Percentiles rank a stretch among this genome's conserved stretches.
phyloP scores from a whole-genome alignment of 2,888 invertebrate species.

The Brenthis hecate region DNA sequence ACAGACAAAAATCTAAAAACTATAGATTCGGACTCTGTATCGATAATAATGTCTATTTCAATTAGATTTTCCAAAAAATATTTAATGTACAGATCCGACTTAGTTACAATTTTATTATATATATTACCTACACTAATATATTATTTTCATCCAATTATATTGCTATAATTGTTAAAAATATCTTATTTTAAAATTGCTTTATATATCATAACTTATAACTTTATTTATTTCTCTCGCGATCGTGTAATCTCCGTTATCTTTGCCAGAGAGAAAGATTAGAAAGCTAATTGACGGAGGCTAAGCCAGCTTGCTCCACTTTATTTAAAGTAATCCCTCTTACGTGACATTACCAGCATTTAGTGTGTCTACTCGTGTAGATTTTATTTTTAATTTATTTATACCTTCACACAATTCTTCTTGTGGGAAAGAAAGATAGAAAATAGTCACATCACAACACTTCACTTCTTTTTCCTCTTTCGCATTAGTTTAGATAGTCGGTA shows the following conservation, averaged over 20 bases:
- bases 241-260: slow-evolving; percentile 10
- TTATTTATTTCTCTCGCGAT: slow-evolving; percentile 6
- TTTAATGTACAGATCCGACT: no score
- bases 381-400: slow-evolving; percentile 1
- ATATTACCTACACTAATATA: no score
- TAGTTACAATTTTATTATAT: no score
- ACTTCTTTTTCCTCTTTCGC: no score
- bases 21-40: no score
- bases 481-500: no score
- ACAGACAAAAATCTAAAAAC: no score
- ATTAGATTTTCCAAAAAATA: no score
- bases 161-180: not conserved
- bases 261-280: slow-evolving; percentile 25
- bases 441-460: no score
- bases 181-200: not conserved
- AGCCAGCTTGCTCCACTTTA: slow-evolving; percentile 23
- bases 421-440: no score
- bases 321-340: slow-evolving; percentile 21
- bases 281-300: slow-evolving; percentile 31
- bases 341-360: slow-evolving; percentile 20
- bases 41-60: no score
- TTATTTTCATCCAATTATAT: not conserved
- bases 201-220: not conserved
- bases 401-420: not conserved
- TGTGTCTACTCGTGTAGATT: not conserved